A percentile compares a stretch with the other conserved stretches of the same genome.
phyloP scores from a whole-genome alignment of 53 echinoderm and acorn worm genomes.

The Antedon mediterranea region DNA sequence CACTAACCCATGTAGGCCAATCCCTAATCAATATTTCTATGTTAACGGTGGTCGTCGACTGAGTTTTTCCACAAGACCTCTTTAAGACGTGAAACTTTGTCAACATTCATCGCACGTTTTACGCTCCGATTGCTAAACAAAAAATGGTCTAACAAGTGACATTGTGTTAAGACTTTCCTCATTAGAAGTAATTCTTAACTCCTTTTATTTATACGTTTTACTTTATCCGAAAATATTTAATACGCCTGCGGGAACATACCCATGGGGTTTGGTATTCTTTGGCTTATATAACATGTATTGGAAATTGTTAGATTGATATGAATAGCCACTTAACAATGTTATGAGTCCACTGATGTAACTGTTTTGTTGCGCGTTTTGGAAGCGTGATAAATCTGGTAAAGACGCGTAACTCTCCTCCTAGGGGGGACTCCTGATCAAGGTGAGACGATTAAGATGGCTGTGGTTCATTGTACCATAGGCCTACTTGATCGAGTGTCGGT shows the following conservation, averaged over 20 bases:
- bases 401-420: neutral
- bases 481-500: too few species aligned
- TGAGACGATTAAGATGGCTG: too few species aligned
- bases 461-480: too few species aligned
- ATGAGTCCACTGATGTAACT: neutral
- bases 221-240: neutral
- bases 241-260: neutral
- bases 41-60: too few species aligned
- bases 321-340: neutral
- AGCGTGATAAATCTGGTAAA: neutral
- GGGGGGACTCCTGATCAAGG: too few species aligned
- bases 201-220: too few species aligned
- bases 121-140: neutral
- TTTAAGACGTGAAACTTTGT: neutral
- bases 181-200: neutral
- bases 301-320: neutral
- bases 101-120: neutral
- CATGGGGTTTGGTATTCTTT: neutral
- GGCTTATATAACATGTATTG: neutral
- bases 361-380: neutral
- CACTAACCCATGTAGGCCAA: too few species aligned
- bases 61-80: neutral
- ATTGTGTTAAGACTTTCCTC: neutral
- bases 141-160: neutral
- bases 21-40: too few species aligned